Conservation (phyloP, 2,113 vertebrate genomes). For the Tetraodon nigroviridis region DNA sequence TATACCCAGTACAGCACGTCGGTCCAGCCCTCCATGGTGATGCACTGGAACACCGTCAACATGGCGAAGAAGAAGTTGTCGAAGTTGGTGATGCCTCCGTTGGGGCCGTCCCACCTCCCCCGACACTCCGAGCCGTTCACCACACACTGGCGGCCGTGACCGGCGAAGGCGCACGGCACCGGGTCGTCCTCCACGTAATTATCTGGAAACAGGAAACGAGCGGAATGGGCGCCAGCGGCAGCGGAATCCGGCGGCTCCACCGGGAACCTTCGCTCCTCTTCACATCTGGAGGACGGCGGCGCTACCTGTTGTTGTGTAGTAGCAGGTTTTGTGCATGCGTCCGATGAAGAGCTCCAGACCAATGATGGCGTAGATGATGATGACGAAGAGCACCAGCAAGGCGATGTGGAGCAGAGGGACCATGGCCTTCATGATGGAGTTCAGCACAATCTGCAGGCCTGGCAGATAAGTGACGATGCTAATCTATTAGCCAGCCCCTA, state of each 20-base stretch:
- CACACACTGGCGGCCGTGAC: slow-evolving; percentile 78
- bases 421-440: slow-evolving; percentile 96
- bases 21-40: slow-evolving; percentile 93
- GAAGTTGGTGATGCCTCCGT: slow-evolving; percentile 90
- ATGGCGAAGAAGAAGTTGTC: slow-evolving; percentile 95
- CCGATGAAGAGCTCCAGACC: slow-evolving; percentile 93
- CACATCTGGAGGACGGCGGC: too few relatives aligned
- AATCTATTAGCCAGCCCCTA: neutral
- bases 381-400: slow-evolving; percentile 90
- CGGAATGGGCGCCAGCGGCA: too few relatives aligned
- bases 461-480: slow-evolving; percentile 12
- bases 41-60: slow-evolving; percentile 89
- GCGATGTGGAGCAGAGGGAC: slow-evolving; percentile 92
- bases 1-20: slow-evolving; percentile 88
- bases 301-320: slow-evolving; percentile 77
- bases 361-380: slow-evolving; percentile 96
- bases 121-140: slow-evolving; percentile 82
- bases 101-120: slow-evolving; percentile 84
- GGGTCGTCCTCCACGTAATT: slow-evolving; percentile 83
- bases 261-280: too few relatives aligned
- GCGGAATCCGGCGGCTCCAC: neutral
- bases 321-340: slow-evolving; percentile 92
- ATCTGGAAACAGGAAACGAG: slow-evolving; percentile 55
- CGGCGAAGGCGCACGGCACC: slow-evolving; percentile 81
- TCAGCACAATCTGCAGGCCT: slow-evolving; percentile 92